Evolutionary conservation across 2,888 invertebrate genomes (phyloP), one percentile per base, ranked within the genome.

Genomic region (Drosophila rubida): DNA sequence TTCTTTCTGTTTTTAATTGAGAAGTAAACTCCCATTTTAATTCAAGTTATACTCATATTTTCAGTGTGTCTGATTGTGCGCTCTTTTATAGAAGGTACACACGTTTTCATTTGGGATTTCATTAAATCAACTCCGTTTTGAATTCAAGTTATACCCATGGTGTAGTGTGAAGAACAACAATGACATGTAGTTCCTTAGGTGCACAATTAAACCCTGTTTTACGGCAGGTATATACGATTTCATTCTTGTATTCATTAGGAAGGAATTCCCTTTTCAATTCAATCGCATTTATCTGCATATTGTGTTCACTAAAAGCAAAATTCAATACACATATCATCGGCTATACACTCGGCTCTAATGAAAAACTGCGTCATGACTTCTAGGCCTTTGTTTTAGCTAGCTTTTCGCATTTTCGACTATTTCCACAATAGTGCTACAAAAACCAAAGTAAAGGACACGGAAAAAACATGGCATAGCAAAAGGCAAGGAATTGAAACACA

Each of bases 401-500:
- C 16, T n/a, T n/a, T 41, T 13, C 22, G 9, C 30, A 11, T 55
- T 16, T 57, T 51, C 16, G 13, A 7, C 22, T n/a, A 1, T 25
- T 48, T 42, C 9, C 9, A 27, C 41, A 50, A 44, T 45, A 75
- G 25, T 42, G 22, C 16, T 60, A 41, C 19, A 51, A 42, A 35
- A 51, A 25, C 37, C 57, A 58, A 69, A 63, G 41, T 13, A 39
- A 46, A 39, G 32, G 7, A 55, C 45, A 25, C 14, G 11, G 42
- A 16, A 25, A 48, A 46, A 9, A 44, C 50, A 63, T n/a, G 27
- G 11, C 51, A 44, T 48, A 32, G 35, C 37, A 39, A 35, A 30
- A 45, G 35, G 37, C 16, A 64, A 65, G 14, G 19, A 58, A 67
- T 13, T 22, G 27, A 61, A 69, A 37, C 35, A 46, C 46, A 59